Evolutionary conservation across 2,797 vertebrate genomes (phyloP).

Genomic region (Alca torda): DNA sequence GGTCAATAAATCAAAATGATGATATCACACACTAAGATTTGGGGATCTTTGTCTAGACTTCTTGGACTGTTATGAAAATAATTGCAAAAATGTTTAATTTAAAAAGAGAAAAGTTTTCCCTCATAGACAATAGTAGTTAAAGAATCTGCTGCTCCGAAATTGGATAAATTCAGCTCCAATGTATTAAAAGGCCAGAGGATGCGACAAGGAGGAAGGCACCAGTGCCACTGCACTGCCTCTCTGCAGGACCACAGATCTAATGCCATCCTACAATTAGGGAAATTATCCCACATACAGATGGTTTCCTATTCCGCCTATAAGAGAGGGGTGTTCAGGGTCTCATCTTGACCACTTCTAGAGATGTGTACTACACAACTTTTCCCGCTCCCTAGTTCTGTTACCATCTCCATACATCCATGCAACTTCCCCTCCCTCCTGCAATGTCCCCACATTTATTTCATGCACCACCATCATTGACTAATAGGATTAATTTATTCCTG

Average conservation of each 20-base stretch:
- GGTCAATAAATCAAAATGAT: not conserved
- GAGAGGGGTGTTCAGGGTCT: not conserved
- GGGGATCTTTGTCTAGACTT: not conserved
- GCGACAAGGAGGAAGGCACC: not conserved
- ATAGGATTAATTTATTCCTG: slow-evolving; percentile 20
- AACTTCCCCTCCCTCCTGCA: not conserved
- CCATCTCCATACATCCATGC: not conserved
- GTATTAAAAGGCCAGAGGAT: not conserved
- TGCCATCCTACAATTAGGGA: not conserved
- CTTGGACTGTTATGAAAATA: not conserved
- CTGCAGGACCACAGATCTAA: not conserved
- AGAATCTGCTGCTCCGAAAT: not conserved
- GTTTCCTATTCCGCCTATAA: not conserved
- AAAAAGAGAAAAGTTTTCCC: not conserved
- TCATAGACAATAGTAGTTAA: not conserved
- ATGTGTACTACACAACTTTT: not conserved
- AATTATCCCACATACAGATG: not conserved
- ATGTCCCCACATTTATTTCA: not conserved
- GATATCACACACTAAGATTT: not conserved
- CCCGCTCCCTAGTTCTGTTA: not conserved
- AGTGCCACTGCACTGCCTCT: not conserved
- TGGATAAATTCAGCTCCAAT: not conserved
- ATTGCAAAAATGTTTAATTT: not conserved
- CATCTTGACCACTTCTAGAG: not conserved
- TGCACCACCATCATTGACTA: not conserved